Base-by-base conservation (phyloP, 2,797 vertebrate species). In the Scyliorhinus canicula region DNA sequence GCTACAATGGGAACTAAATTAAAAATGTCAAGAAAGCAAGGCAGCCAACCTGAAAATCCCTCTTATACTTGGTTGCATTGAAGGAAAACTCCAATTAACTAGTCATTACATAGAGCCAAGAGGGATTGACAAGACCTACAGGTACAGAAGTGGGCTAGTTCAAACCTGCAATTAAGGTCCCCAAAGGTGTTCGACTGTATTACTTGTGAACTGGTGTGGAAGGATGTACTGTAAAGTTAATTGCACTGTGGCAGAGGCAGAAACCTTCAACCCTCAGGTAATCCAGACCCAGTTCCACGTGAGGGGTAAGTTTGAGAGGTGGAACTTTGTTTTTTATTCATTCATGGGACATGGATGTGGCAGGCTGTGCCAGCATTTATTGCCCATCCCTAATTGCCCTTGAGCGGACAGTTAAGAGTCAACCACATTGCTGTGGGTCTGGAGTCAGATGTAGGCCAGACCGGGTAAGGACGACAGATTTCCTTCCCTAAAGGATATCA, bases 181-280 rank as follows among this genome's bases (percentile, higher is more conserved):
- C 88, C 60, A 35, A 40, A 91, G 88, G 88, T 91, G 60, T 44
- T 91, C n/a, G 65, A 90, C 55, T 90, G 28, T 28, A 91, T 91
- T 91, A 44, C 88, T 44, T 28, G 88, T 65, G 57, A 44, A 91
- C n/a, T 44, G n/a, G 65, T 65, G 60, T 91, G 60, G 88, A 91
- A 91, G 40, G 63, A 91, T 65, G n/a, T 44, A 65, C n/a, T 44
- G n/a, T 65, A 19, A 44, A 65, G 88, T 28, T 91, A 91, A 91
- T 44, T 65, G 60, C 60, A 91, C 88, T 12, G 88, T 9, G 63
- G 88, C 88, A 90, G 55, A 90, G 86, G 57, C 19, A 65, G 24
- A 19, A 91, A 63, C 19, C 19, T 8, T 40, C 16, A 19, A 65
- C 12, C n/a, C 24, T 24, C 57, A 91, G 57, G n/a, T 65, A 28